Percentiles rank a stretch among this genome's conserved stretches.
Evolutionary conservation across 2,888 invertebrate genomes (phyloP).

Genomic region (Nymphalis c-album): DNA sequence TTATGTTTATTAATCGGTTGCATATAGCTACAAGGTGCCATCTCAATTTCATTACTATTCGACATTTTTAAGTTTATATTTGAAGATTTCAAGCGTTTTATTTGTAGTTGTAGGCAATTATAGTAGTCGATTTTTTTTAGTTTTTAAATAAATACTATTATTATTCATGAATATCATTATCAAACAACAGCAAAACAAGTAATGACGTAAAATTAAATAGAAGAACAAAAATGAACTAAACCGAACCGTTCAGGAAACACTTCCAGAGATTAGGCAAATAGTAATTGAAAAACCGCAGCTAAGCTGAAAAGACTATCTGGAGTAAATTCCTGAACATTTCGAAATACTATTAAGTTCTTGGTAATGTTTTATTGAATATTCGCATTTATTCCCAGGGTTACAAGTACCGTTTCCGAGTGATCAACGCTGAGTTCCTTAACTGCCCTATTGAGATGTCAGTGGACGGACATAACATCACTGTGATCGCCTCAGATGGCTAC

Average conservation of each 20-base stretch:
- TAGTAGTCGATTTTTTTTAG: too few species aligned
- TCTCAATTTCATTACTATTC: too few species aligned
- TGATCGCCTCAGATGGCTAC: conserved; percentile 90
- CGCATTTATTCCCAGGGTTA: conserved; percentile 79
- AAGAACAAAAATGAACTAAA: background rate
- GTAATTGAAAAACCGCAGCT: conserved; percentile 28
- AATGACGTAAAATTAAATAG: background rate
- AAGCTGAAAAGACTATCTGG: conserved; percentile 14
- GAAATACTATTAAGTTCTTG: conserved; percentile 4
- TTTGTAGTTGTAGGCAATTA: too few species aligned
- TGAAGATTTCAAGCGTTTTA: too few species aligned
- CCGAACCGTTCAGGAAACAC: conserved; percentile 3
- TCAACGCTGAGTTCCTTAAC: conserved; percentile 93
- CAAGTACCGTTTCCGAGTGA: conserved; percentile 89
- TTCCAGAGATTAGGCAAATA: conserved; percentile 23
- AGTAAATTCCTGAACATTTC: conserved; percentile 16
- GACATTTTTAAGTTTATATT: too few species aligned
- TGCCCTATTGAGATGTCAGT: conserved; percentile 92
- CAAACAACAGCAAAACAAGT: background rate
- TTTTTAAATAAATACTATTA: too few species aligned
- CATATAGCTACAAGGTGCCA: too few species aligned
- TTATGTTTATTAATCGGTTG: too few species aligned
- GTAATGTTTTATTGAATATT: conserved; percentile 18
- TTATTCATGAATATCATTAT: background rate
- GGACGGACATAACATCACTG: conserved; percentile 89